Evolutionary conservation across 2,888 invertebrate species (phyloP).

Genomic region (Exocentrus adspersus): DNA sequence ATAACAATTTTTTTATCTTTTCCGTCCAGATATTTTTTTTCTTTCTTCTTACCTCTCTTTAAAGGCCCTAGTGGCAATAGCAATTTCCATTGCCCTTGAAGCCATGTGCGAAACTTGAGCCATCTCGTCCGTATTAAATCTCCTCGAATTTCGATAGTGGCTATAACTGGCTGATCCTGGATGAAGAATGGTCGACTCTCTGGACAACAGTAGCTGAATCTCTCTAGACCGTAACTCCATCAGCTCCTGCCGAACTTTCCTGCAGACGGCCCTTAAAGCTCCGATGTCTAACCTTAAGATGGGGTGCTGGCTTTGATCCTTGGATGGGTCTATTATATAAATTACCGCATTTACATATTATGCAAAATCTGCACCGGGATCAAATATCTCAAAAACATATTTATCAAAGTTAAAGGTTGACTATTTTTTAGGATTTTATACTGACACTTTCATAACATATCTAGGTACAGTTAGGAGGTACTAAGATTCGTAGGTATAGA

Average conservation of each 20-base stretch:
- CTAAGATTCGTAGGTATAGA: no score
- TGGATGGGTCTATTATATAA: constrained; percentile 29
- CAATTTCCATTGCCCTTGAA: constrained; percentile 65
- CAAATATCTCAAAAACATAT: no score
- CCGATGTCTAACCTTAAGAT: constrained; percentile 45
- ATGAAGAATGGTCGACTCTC: constrained; percentile 58
- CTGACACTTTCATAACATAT: no score
- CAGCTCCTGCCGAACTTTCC: constrained; percentile 57
- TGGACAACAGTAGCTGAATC: constrained; percentile 54
- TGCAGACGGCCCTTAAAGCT: constrained; percentile 47
- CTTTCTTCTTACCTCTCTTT: constrained; percentile 63
- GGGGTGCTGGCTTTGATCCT: constrained; percentile 41
- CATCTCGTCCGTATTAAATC: constrained; percentile 59
- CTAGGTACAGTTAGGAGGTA: no score
- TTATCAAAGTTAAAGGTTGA: no score
- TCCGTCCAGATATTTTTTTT: no score
- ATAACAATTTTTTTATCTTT: no score
- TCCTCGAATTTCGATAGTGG: constrained; percentile 60
- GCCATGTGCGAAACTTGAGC: constrained; percentile 62
- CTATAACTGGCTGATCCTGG: constrained; percentile 62
- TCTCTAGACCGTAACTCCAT: constrained; percentile 60
- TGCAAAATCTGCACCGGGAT: not conserved
- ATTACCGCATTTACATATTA: not conserved
- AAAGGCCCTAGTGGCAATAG: constrained; percentile 65
- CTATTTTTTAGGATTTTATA: no score